These are phyloP conservation scores for Steatornis caripensis DNA, from an alignment of 2,113 vertebrate species.

Conservation along the genomic window DNA sequence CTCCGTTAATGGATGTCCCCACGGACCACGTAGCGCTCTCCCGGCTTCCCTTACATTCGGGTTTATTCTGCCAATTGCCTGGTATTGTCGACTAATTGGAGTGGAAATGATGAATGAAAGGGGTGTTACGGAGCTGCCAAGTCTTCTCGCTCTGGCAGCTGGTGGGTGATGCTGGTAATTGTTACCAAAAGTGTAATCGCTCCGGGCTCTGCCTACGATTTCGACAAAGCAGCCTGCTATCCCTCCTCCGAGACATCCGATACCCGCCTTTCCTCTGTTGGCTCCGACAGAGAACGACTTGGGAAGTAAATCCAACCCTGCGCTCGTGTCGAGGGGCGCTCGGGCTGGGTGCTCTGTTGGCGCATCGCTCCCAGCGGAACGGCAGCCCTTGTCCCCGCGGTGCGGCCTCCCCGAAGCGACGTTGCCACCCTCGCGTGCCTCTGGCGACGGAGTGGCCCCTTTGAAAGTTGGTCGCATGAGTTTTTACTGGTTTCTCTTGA, in stretches of 20 bases:
- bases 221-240: constrained; percentile 9
- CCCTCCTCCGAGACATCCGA: constrained; percentile 12
- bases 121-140: constrained; percentile 43
- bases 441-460: background rate
- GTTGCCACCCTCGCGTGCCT: background rate
- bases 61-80: constrained; percentile 43
- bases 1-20: background rate
- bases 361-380: background rate
- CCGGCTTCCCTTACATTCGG: background rate
- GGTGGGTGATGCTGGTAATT: constrained; percentile 43
- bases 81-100: constrained; percentile 55
- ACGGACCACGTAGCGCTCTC: background rate
- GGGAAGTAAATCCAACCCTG: background rate
- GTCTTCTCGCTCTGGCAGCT: constrained; percentile 45
- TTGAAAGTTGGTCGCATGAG: background rate
- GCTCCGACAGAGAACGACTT: background rate
- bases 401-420: background rate
- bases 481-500: background rate
- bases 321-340: background rate
- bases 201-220: constrained; percentile 17
- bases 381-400: background rate
- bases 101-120: constrained; percentile 57
- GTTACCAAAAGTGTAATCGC: constrained; percentile 64
- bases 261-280: background rate
- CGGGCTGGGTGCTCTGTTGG: background rate